Base-by-base conservation (phyloP, 2,797 vertebrate genomes). In the Paguma larvata region DNA sequence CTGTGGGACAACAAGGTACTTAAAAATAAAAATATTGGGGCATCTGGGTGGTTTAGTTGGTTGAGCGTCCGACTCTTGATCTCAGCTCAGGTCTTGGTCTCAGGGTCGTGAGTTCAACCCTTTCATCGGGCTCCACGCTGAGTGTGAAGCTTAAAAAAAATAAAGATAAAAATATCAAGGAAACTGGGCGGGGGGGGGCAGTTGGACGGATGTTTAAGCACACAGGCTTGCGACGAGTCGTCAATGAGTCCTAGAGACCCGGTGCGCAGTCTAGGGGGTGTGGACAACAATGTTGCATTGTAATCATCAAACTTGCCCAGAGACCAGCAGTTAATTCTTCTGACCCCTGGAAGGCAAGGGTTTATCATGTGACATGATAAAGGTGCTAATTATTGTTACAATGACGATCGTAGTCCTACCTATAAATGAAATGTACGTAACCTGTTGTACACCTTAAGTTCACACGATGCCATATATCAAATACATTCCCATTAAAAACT, bases 121-220 rank as follows among this genome's bases (percentile, higher is more conserved):
- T 21, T 56, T 56, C 3, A 9, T 56, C 8, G 56, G 56, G 56
- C 56, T 1, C 56, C 56, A 23, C 0, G 21, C 56, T 56, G 56
- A 19, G 7, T 21, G 56, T 56, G 21, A 56, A 56, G 56, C 56
- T 19, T 56, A 56, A 6, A 56, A 56, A 56, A 56, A 23, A 56
- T 9, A 23, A 56, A 56, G 21, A 67, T 9, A 19, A 88, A 84
- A 77, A 32, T 21, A 23, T 38, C 44, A 5, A 65, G 63, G 27
- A 65, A 65, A 14, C 7, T 0, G 6, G 18, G 18, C 7, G 0
- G 6, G 18, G 18, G 2, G 46, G 30, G 30, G 2, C 18, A 18
- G 13, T 11, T 48, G 27, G 75, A 21, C 18, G n/a, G 75, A 51
- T 51, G 21, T 78, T 51, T 78, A 51, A 78, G 30, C 4, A 2